Evolutionary conservation across 1,140 invertebrate genomes (phyloP).

Genomic region (Chymomyza costata): DNA sequence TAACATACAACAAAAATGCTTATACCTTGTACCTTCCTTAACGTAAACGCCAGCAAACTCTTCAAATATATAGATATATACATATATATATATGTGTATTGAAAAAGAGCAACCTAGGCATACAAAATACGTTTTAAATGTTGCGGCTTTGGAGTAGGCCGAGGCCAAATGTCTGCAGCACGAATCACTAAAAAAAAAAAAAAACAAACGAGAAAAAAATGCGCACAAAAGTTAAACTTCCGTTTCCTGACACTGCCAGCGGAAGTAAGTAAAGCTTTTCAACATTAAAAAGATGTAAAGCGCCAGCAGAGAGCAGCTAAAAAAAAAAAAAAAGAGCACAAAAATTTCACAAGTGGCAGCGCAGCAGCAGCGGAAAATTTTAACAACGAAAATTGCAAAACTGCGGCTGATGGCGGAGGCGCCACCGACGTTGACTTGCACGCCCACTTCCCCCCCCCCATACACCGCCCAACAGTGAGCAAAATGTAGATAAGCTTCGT

Average conservation of each 20-base stretch:
- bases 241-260: constrained; percentile 58
- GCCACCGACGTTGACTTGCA: no score
- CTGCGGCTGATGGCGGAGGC: constrained; percentile 13
- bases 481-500: constrained; percentile 63
- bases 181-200: constrained; percentile 73
- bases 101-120: no score
- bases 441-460: no score
- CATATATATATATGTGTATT: no score
- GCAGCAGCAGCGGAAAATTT: neutral
- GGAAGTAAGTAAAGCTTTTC: constrained; percentile 72
- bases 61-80: neutral
- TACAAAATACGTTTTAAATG: no score
- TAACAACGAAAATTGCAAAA: no score
- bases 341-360: constrained; percentile 38
- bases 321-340: constrained; percentile 19
- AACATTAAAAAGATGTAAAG: constrained; percentile 73
- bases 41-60: neutral
- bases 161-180: constrained; percentile 47
- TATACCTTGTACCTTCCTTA: no score
- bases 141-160: neutral
- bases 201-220: no score
- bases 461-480: constrained; percentile 15
- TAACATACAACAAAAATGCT: constrained; percentile 15
- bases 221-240: constrained; percentile 72
- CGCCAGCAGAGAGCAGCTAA: constrained; percentile 46